Evolutionary conservation across 92 coral and sea anemone species (phyloP).

Genomic region (Zoanthus sansibaricus): DNA sequence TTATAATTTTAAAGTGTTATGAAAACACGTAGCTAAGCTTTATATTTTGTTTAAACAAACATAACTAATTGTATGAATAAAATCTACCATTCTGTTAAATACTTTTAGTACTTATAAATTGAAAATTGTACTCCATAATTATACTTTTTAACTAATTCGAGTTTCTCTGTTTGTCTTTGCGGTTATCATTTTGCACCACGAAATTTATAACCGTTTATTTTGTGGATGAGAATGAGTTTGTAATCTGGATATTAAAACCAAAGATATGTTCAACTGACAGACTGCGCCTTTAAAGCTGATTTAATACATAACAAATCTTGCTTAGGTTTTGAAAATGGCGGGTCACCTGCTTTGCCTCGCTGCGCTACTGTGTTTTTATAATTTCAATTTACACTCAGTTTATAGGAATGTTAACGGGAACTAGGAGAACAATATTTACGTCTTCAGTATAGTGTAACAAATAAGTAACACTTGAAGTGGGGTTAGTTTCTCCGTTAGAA

Average conservation of each 20-base stretch:
- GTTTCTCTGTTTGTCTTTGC: background rate
- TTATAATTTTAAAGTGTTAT: background rate
- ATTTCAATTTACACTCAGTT: background rate
- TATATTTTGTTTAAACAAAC: constrained; percentile 18
- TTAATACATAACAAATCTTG: background rate
- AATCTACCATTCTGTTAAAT: background rate
- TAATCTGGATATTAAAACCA: constrained; percentile 21
- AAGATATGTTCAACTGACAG: no score
- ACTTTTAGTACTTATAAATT: no score
- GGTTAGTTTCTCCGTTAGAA: background rate
- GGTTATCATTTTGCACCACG: background rate
- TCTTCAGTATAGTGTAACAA: constrained; percentile 16
- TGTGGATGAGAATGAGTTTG: constrained; percentile 15
- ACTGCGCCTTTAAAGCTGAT: background rate
- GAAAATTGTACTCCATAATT: background rate
- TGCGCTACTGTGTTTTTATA: background rate
- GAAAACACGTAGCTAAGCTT: constrained; percentile 2
- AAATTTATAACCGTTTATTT: background rate
- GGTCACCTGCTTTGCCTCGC: constrained; percentile 3
- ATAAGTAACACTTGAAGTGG: background rate
- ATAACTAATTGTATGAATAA: background rate
- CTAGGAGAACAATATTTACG: constrained; percentile 12
- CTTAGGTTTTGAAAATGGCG: background rate
- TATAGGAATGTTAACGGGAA: background rate
- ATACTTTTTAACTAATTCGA: background rate